These are phyloP conservation scores for Typhlichthys eigenmanni DNA, from an alignment of 2,797 vertebrate species.

Conservation along the genomic window DNA sequence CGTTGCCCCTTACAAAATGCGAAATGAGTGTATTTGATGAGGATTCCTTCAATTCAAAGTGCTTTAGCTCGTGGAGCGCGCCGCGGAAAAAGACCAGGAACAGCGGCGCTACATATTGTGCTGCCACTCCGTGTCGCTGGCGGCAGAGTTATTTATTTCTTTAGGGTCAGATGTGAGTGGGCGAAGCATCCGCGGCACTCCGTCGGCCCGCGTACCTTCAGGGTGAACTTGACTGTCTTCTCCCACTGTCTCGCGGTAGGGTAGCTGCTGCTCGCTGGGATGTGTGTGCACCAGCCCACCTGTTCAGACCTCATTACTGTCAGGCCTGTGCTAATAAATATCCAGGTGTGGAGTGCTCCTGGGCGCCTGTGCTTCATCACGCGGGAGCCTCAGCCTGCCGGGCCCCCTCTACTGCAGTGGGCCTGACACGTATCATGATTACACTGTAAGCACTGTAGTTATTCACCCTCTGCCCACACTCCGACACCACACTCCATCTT, in stretches of 20 bases:
- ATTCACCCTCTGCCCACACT: conserved; percentile 83
- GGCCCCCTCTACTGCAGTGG: conserved; percentile 68
- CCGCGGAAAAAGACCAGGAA: conserved; percentile 12
- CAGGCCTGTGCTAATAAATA: conserved; percentile 84
- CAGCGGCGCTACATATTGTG: conserved; percentile 17
- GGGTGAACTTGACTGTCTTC: conserved; percentile 76
- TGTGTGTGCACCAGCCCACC: conserved; percentile 81
- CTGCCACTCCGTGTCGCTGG: not conserved
- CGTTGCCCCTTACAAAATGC: not conserved
- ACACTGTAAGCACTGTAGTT: conserved; percentile 83
- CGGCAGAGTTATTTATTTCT: conserved; percentile 37
- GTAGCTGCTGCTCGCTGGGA: conserved; percentile 74
- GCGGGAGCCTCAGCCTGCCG: conserved; percentile 66
- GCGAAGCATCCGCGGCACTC: conserved; percentile 56
- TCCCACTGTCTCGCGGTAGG: conserved; percentile 74
- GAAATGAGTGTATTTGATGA: not conserved
- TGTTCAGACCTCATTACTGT: conserved; percentile 85
- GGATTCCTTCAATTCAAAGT: conserved; percentile 11
- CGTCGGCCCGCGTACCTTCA: conserved; percentile 53
- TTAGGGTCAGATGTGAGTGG: conserved; percentile 55
- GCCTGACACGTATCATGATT: conserved; percentile 83
- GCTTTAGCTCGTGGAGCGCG: not conserved
- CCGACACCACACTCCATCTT: conserved; percentile 80
- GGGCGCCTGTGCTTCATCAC: conserved; percentile 79
- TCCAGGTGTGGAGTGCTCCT: conserved; percentile 81